Base-by-base conservation (phyloP, 35 echinoderm and acorn worm genomes). In the Ptychodera flava region DNA sequence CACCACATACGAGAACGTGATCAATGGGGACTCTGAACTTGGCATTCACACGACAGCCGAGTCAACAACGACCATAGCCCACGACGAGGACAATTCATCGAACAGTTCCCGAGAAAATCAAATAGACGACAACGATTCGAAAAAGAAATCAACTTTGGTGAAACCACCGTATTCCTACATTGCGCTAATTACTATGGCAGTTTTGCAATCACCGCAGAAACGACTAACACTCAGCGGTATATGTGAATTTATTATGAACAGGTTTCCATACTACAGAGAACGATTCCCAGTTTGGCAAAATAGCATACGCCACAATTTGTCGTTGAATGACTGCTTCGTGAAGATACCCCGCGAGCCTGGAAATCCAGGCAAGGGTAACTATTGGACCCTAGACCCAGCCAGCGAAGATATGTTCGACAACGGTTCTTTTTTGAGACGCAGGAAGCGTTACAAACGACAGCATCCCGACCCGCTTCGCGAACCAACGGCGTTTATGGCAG, bases 351-450 rank as follows among this genome's bases (percentile, higher is more conserved):
- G 96, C 16, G 96, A 99, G 52, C 96, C 96, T 10, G 96, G 96
- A 0, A 99, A 99, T 79, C 96, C 96, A 0, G 96, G 96, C 1
- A 99, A 99, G 53, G 96, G 96, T 0, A 99, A 99, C 80, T 99
- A 99, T 83, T 99, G 96, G 96, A 99, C 96, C 28, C 90, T 99
- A 31, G 96, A 99, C 84, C 96, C 96, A 2, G 96, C 96, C 37
- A 99, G 96, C 81, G 96, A 99, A 86, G 96, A 99, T 83, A 99
- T 99, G 96, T 99, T 99, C 81, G 96, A 99, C 82, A 99, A 99
- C 81, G 96, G 96, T 28, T 99, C 96, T 22, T 99, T 99, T 76
- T 88, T 99, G 78, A 90, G 96, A 34, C 89, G 96, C 79, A 87
- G 96, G 78, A 99, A 99, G 84, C 80, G 96, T 1, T 99, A 99